phyloP scores from a whole-genome alignment of 1,140 invertebrate genomes.

The Tachypleus tridentatus region DNA sequence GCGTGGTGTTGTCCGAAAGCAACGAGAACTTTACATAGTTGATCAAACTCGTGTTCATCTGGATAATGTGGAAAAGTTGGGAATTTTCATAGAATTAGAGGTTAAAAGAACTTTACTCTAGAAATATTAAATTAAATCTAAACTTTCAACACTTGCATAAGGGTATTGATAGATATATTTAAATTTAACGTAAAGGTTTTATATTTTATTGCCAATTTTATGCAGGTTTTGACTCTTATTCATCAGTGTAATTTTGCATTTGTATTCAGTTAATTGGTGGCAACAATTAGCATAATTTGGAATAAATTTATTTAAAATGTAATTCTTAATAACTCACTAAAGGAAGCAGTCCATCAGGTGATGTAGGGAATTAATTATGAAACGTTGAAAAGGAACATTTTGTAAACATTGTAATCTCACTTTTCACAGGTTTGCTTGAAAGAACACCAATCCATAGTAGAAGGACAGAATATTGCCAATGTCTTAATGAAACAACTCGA shows the following conservation, averaged over 20 bases:
- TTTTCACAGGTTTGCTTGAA: neutral
- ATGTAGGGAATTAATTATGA: no score
- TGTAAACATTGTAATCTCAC: neutral
- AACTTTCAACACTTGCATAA: neutral
- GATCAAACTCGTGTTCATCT: constrained; percentile 79
- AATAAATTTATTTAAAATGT: no score
- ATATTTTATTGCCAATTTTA: neutral
- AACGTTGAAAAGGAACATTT: no score
- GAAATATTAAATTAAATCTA: neutral
- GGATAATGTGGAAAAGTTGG: constrained; percentile 65
- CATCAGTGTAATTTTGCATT: neutral
- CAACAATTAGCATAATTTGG: no score
- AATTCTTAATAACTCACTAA: no score
- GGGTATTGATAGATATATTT: no score
- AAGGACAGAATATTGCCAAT: neutral
- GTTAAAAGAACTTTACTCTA: constrained; percentile 35
- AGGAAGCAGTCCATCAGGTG: no score
- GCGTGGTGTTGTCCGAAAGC: constrained; percentile 55
- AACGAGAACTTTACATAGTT: constrained; percentile 56
- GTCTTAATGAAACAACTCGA: constrained; percentile 2
- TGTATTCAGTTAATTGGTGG: neutral
- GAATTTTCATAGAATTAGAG: constrained; percentile 81
- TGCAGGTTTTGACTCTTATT: neutral
- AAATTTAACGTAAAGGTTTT: neutral
- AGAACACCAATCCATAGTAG: neutral